A percentile compares a stretch with the other conserved stretches of the same genome.
Conservation (phyloP, 2,888 invertebrate genomes). For the Pemphredon lugubris region DNA sequence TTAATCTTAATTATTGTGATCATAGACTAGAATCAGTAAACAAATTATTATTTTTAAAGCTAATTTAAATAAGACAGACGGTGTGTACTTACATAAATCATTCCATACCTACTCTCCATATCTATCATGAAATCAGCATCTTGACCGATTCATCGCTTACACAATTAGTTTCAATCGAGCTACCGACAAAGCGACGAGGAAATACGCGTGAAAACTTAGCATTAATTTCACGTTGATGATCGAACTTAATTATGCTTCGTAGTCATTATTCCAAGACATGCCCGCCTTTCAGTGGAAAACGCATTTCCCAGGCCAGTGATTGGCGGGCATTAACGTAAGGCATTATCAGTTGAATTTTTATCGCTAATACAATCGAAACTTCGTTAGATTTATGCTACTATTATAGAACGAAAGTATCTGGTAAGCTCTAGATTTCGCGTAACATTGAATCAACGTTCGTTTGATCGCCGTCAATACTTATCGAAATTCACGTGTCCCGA, state of each 20-base stretch:
- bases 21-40: slow-evolving; percentile 75
- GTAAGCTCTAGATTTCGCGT: background rate
- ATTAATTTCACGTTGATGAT: slow-evolving; percentile 8
- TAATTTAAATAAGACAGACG: slow-evolving; percentile 62
- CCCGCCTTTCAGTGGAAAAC: slow-evolving; percentile 1
- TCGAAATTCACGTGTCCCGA: slow-evolving; percentile 6
- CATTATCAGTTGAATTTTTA: background rate
- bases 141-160: background rate
- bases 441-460: background rate
- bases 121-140: background rate
- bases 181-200: background rate
- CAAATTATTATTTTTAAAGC: slow-evolving; percentile 62
- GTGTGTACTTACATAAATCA: slow-evolving; percentile 19
- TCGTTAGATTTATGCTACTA: background rate
- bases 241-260: slow-evolving; percentile 14
- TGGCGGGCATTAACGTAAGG: background rate
- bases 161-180: slow-evolving; percentile 17
- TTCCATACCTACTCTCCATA: background rate
- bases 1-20: slow-evolving; percentile 53
- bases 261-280: slow-evolving; percentile 1
- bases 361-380: background rate
- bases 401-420: background rate
- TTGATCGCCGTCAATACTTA: slow-evolving; percentile 1
- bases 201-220: slow-evolving; percentile 3
- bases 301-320: too few species aligned